Evolutionary conservation across 2,113 vertebrate species (phyloP).

Genomic region (Malaclemys terrapin): DNA sequence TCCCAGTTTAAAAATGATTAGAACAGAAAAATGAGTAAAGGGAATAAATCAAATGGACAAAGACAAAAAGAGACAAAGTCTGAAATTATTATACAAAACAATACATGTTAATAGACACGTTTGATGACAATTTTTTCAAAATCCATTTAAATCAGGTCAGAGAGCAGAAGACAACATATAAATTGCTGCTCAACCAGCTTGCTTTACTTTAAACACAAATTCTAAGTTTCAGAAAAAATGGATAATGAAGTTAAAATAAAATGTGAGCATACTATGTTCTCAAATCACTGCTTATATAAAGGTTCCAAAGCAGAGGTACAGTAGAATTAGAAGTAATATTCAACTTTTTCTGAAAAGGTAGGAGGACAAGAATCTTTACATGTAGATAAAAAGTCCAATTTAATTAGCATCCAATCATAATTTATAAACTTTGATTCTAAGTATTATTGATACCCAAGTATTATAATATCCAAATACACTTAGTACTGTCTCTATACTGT

Average conservation of each 20-base stretch:
- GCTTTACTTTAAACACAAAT: constrained; percentile 19
- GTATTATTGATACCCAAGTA: background rate
- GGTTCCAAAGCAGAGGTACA: background rate
- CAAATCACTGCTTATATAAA: background rate
- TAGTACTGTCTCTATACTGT: background rate
- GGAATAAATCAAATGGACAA: constrained; percentile 72
- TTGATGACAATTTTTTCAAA: constrained; percentile 85
- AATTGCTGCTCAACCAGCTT: background rate
- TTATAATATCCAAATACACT: background rate
- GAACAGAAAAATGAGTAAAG: constrained; percentile 79
- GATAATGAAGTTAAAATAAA: background rate
- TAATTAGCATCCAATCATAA: background rate
- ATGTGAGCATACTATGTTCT: background rate
- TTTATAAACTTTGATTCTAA: background rate
- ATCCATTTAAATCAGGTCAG: constrained; percentile 84
- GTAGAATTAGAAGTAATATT: background rate
- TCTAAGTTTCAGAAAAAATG: background rate
- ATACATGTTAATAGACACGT: constrained; percentile 83
- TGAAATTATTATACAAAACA: constrained; percentile 85
- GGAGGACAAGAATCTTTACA: background rate
- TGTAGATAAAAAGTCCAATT: background rate
- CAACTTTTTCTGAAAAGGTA: background rate
- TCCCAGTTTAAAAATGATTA: constrained; percentile 88
- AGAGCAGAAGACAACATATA: constrained; percentile 39
- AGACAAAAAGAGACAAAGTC: constrained; percentile 84